Conservation (phyloP, 2,888 invertebrate species). For the Drosophila limbata region DNA sequence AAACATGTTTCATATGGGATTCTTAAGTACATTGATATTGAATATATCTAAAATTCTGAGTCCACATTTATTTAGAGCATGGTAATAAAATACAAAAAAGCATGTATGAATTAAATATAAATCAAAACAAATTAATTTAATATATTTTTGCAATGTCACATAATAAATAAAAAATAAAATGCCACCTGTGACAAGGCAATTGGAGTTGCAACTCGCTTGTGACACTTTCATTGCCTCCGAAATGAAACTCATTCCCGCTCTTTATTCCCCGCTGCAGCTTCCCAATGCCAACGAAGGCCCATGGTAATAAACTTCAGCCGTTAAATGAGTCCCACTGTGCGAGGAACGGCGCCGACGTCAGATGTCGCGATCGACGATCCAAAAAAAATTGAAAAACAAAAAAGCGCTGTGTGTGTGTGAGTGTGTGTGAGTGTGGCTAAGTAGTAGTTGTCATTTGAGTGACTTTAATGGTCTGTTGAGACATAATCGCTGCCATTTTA, state of each 20-base stretch:
- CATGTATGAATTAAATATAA: no score
- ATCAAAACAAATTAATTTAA: neutral
- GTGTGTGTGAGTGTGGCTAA: slow-evolving; percentile 71
- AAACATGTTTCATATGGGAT: no score
- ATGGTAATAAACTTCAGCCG: slow-evolving; percentile 47
- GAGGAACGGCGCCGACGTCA: slow-evolving; percentile 67
- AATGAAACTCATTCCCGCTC: neutral
- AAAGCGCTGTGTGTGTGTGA: slow-evolving; percentile 39
- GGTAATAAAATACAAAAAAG: neutral
- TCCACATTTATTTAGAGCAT: no score
- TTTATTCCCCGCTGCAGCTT: neutral
- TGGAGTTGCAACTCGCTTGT: slow-evolving; percentile 9
- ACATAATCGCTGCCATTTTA: slow-evolving; percentile 86
- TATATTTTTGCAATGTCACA: neutral
- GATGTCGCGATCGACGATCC: slow-evolving; percentile 73
- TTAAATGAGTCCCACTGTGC: slow-evolving; percentile 73
- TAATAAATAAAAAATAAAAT: slow-evolving; percentile 11
- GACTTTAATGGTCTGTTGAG: slow-evolving; percentile 86
- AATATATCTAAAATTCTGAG: no score
- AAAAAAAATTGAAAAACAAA: slow-evolving; percentile 28
- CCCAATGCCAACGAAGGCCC: slow-evolving; percentile 7
- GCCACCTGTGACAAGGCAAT: slow-evolving; percentile 24
- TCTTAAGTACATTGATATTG: no score
- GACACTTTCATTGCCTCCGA: slow-evolving; percentile 28
- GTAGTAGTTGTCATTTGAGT: slow-evolving; percentile 84